Percentiles rank a stretch among this genome's conserved stretches.
Conservation (phyloP, 1,140 invertebrate species). For the Platyscapa corneri region DNA sequence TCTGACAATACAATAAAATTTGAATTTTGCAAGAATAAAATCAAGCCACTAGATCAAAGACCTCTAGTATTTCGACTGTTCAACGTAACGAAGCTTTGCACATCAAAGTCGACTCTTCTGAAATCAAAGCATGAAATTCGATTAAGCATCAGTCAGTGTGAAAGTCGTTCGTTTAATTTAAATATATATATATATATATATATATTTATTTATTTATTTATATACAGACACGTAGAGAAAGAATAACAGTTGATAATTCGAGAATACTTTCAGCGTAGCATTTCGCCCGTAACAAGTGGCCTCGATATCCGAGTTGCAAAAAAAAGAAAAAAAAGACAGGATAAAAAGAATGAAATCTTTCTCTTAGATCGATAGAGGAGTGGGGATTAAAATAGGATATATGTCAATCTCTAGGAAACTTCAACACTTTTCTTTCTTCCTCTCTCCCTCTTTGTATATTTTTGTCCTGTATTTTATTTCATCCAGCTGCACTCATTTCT, state of each 20-base stretch:
- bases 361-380: not conserved
- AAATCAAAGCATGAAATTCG: constrained; percentile 26
- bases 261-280: not conserved
- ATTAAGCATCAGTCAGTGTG: constrained; percentile 2
- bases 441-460: too few species aligned
- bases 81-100: not conserved
- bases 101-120: constrained; percentile 5
- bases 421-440: not conserved
- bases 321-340: not conserved
- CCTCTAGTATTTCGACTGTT: not conserved
- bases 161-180: constrained; percentile 7
- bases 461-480: not conserved
- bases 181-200: not conserved
- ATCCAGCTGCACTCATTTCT: not conserved
- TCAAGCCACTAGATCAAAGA: not conserved
- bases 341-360: constrained; percentile 2
- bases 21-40: not conserved
- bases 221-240: not conserved
- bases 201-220: not conserved
- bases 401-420: not conserved
- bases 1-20: not conserved
- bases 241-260: constrained; percentile 27
- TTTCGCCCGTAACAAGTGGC: not conserved
- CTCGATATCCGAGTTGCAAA: not conserved
- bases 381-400: not conserved